These are phyloP conservation scores for Trichosurus vulpecula DNA, from an alignment of 2,797 vertebrate species.

Conservation along the genomic window DNA sequence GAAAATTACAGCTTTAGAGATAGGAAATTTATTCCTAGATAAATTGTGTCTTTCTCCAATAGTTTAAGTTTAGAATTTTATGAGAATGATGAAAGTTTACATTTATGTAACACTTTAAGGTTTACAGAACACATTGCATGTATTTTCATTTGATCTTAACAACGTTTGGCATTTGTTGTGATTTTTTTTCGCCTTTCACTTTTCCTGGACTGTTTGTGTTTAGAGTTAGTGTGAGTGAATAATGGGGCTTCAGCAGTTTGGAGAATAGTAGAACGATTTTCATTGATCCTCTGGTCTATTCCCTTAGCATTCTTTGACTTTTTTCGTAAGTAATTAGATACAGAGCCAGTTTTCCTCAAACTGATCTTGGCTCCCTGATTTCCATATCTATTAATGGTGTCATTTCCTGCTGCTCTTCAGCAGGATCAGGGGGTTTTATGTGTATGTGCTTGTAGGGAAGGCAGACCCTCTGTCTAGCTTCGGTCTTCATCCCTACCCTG, in stretches of 20 bases:
- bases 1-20: conserved; percentile 35
- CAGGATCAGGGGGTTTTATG: conserved; percentile 32
- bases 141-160: neutral
- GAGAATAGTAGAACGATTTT: conserved; percentile 26
- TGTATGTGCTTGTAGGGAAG: neutral
- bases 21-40: neutral
- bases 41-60: neutral
- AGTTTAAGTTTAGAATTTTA: neutral
- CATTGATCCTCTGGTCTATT: neutral
- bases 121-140: neutral
- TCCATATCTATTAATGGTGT: conserved; percentile 20
- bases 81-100: neutral
- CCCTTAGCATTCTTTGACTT: conserved; percentile 29
- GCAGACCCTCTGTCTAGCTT: neutral
- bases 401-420: neutral
- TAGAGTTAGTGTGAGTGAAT: neutral
- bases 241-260: conserved; percentile 4
- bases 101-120: neutral
- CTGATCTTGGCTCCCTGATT: conserved; percentile 10
- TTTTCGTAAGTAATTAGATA: conserved; percentile 22
- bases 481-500: neutral
- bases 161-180: neutral
- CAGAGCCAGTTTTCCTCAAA: conserved; percentile 43
- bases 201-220: neutral
- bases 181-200: neutral